phyloP scores from a whole-genome alignment of 2,797 vertebrate species.

The Gymnothorax javanicus region DNA sequence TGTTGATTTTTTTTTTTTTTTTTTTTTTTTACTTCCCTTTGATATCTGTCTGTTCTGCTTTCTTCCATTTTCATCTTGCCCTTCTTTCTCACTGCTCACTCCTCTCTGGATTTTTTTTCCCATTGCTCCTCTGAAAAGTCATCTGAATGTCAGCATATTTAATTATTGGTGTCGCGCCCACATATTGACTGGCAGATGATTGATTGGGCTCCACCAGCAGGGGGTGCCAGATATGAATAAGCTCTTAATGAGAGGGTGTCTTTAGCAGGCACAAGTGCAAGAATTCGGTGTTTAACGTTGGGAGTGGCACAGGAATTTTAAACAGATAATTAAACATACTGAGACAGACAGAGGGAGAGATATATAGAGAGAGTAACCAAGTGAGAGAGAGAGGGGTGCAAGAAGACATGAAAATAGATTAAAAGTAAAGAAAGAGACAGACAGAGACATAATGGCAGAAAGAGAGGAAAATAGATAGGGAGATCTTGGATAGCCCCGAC shows the following conservation, averaged over 20 bases:
- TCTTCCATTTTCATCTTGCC: neutral
- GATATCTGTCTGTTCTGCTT: neutral
- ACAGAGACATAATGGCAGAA: neutral
- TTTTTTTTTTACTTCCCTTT: neutral
- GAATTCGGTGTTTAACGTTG: neutral
- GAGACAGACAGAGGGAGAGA: neutral
- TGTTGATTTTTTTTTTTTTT: neutral
- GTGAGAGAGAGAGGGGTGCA: neutral
- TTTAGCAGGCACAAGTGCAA: neutral
- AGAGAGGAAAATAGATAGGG: neutral
- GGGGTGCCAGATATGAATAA: constrained; percentile 12
- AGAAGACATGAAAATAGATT: neutral
- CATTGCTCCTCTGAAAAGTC: neutral
- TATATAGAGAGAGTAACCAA: neutral
- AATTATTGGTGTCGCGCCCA: constrained; percentile 37
- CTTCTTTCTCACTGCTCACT: neutral
- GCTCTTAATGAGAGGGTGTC: constrained; percentile 13
- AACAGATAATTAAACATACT: constrained; percentile 13
- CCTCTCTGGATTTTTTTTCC: neutral
- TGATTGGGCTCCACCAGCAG: constrained; percentile 25
- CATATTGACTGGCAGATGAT: constrained; percentile 38
- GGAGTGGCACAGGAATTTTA: constrained; percentile 20
- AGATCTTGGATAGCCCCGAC: constrained; percentile 14
- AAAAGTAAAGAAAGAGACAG: neutral
- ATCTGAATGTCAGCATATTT: constrained; percentile 24